Evolutionary conservation across 1,140 invertebrate species (phyloP).

Genomic region (Ceratosolen solmsi): DNA sequence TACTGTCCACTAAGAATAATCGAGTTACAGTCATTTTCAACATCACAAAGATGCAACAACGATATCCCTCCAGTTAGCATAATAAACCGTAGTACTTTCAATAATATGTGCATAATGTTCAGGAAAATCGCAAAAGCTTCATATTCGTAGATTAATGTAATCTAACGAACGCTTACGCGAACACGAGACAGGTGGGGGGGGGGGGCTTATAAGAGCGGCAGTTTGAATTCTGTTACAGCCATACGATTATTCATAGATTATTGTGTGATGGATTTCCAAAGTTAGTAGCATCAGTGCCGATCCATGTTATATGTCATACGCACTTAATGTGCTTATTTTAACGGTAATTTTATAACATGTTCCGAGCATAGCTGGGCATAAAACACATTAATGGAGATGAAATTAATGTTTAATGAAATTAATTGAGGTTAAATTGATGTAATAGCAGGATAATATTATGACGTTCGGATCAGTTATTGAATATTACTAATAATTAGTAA

Average conservation of each 20-base stretch:
- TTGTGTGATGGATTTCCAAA: too few species aligned
- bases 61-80: not conserved
- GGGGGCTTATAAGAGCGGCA: not conserved
- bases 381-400: not conserved
- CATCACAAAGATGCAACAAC: not conserved
- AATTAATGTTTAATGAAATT: not conserved
- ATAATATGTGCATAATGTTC: not conserved
- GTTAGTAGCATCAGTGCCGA: too few species aligned
- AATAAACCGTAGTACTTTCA: not conserved
- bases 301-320: not conserved
- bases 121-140: not conserved
- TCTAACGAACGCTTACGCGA: not conserved
- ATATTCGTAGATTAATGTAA: not conserved
- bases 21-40: not conserved
- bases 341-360: not conserved
- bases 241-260: too few species aligned
- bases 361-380: not conserved
- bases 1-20: not conserved
- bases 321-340: not conserved
- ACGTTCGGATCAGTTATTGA: too few species aligned
- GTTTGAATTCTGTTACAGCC: too few species aligned
- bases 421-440: too few species aligned
- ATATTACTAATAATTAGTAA: not conserved
- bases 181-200: not conserved
- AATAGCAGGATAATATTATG: too few species aligned